Conservation (phyloP, 2,113 vertebrate genomes). For the Sander vitreus region DNA sequence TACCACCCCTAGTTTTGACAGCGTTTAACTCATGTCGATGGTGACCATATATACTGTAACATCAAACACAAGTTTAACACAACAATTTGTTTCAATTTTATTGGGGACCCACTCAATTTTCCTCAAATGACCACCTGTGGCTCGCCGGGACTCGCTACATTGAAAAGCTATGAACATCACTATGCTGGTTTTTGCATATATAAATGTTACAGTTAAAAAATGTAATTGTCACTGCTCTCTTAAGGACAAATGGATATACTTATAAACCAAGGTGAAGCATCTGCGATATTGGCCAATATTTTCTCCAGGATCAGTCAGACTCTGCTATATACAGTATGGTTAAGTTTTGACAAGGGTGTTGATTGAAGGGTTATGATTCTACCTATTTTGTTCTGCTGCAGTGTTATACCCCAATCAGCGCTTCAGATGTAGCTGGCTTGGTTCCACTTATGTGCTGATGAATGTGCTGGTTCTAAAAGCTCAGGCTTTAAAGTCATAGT, state of each 20-base stretch:
- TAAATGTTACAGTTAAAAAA: background rate
- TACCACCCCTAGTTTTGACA: no score
- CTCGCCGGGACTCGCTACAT: no score
- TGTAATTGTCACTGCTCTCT: background rate
- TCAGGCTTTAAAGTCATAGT: background rate
- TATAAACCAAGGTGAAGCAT: background rate
- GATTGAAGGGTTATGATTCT: background rate
- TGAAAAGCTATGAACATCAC: no score
- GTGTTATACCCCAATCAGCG: slow-evolving; percentile 21
- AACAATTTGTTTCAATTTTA: background rate
- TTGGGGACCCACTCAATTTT: background rate
- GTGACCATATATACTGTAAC: background rate
- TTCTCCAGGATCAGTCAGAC: background rate
- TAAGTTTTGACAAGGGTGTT: background rate
- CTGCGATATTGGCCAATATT: background rate
- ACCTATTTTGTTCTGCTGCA: background rate
- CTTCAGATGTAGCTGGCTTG: slow-evolving; percentile 25
- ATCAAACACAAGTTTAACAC: background rate
- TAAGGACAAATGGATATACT: background rate
- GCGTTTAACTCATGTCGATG: no score
- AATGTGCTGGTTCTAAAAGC: slow-evolving; percentile 29
- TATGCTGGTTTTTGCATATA: background rate
- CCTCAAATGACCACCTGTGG: background rate
- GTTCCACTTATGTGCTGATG: slow-evolving; percentile 55
- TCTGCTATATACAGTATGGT: background rate